Conservation (phyloP, 2,888 invertebrate species). For the Thecophora atra region DNA sequence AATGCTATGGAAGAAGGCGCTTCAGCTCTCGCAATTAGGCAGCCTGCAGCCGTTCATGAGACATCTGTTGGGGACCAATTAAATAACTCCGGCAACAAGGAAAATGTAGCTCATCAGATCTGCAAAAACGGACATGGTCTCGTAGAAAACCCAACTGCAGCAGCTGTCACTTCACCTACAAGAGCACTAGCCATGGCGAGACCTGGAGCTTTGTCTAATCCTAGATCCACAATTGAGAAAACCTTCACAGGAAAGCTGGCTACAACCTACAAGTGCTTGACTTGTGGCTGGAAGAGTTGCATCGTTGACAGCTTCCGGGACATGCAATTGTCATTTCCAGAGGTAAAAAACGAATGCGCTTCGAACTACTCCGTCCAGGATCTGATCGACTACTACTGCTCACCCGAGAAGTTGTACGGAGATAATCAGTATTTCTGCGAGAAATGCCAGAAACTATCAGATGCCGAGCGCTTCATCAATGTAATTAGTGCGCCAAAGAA, state of each 20-base stretch:
- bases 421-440: slow-evolving; percentile 87
- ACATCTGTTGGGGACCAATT: background rate
- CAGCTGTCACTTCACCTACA: slow-evolving; percentile 33
- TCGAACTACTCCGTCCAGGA: slow-evolving; percentile 75
- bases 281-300: slow-evolving; percentile 77
- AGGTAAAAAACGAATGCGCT: slow-evolving; percentile 64
- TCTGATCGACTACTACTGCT: slow-evolving; percentile 80
- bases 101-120: slow-evolving; percentile 1
- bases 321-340: slow-evolving; percentile 80
- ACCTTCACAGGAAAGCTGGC: slow-evolving; percentile 81
- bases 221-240: slow-evolving; percentile 68
- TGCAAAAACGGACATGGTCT: background rate
- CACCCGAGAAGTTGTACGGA: slow-evolving; percentile 79
- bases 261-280: slow-evolving; percentile 78
- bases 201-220: slow-evolving; percentile 17
- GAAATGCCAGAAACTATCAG: slow-evolving; percentile 77
- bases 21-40: slow-evolving; percentile 17
- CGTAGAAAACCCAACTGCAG: slow-evolving; percentile 41
- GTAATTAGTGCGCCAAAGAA: slow-evolving; percentile 80
- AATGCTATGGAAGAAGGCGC: slow-evolving; percentile 22
- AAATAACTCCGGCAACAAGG: slow-evolving; percentile 20
- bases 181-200: slow-evolving; percentile 31
- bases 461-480: slow-evolving; percentile 77
- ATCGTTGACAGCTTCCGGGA: slow-evolving; percentile 84
- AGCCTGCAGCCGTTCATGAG: background rate